Conservation (phyloP, 2,797 vertebrate species). For the Petrocephalus schoutedeni region DNA sequence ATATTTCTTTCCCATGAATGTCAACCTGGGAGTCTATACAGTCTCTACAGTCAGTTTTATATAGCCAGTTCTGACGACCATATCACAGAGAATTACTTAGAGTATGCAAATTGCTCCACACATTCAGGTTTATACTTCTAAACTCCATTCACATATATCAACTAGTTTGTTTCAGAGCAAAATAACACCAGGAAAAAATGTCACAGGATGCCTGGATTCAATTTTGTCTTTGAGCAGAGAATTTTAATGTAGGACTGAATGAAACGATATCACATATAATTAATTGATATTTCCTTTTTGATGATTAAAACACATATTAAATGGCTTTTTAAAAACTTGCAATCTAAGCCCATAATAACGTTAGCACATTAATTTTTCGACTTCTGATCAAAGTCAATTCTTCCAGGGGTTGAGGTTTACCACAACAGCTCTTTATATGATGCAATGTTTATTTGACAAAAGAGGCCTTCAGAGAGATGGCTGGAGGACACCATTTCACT, state of each 20-base stretch:
- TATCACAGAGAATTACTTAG: not conserved
- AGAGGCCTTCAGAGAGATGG: not conserved
- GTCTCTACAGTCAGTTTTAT: not conserved
- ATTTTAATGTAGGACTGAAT: constrained; percentile 2
- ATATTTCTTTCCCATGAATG: not conserved
- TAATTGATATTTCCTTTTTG: constrained; percentile 11
- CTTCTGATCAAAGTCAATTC: constrained; percentile 16
- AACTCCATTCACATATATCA: not conserved
- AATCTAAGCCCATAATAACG: not conserved
- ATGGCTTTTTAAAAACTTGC: not conserved
- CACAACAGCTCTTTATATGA: constrained; percentile 7
- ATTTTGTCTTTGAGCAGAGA: not conserved
- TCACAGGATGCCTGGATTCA: not conserved
- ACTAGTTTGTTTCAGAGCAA: not conserved
- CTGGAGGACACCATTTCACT: constrained; percentile 21
- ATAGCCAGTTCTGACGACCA: not conserved
- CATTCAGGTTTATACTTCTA: not conserved
- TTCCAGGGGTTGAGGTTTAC: constrained; percentile 19
- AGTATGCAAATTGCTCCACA: not conserved
- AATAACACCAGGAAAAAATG: not conserved
- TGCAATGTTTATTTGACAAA: constrained; percentile 14
- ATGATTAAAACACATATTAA: constrained; percentile 9
- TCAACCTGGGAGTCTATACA: not conserved
- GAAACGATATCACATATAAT: constrained; percentile 2
- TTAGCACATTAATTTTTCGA: not conserved